phyloP scores from a whole-genome alignment of 2,113 vertebrate genomes.

The Rhynchomys soricoides region DNA sequence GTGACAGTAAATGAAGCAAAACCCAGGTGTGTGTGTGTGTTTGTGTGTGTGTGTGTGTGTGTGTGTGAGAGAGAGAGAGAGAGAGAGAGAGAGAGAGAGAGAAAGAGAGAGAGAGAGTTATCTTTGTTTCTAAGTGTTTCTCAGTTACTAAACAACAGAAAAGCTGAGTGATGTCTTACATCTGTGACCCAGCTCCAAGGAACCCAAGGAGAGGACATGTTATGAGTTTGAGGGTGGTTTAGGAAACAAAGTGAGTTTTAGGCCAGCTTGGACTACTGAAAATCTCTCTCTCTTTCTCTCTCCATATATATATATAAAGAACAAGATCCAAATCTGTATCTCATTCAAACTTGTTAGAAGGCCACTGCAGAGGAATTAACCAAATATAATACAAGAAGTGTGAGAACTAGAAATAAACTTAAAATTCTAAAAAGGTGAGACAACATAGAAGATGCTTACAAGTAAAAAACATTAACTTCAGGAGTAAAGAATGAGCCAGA shows the following conservation, averaged over 20 bases:
- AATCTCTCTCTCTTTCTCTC: too few relatives aligned
- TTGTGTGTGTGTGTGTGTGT: too few relatives aligned
- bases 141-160: neutral
- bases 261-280: neutral
- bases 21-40: neutral
- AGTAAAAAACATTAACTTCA: neutral
- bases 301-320: too few relatives aligned
- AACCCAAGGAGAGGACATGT: neutral
- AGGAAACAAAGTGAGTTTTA: neutral
- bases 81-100: neutral
- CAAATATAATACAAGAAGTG: neutral
- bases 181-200: neutral
- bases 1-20: neutral
- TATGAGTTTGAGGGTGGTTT: neutral
- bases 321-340: neutral
- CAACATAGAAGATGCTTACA: neutral
- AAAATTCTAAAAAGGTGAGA: neutral
- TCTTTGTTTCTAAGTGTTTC: neutral
- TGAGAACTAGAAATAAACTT: neutral
- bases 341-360: neutral
- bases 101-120: neutral
- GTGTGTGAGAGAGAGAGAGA: neutral
- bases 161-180: neutral
- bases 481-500: neutral
- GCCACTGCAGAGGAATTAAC: neutral